Evolutionary conservation across 2,113 vertebrate species (phyloP).

Genomic region (Ellobius talpinus): DNA sequence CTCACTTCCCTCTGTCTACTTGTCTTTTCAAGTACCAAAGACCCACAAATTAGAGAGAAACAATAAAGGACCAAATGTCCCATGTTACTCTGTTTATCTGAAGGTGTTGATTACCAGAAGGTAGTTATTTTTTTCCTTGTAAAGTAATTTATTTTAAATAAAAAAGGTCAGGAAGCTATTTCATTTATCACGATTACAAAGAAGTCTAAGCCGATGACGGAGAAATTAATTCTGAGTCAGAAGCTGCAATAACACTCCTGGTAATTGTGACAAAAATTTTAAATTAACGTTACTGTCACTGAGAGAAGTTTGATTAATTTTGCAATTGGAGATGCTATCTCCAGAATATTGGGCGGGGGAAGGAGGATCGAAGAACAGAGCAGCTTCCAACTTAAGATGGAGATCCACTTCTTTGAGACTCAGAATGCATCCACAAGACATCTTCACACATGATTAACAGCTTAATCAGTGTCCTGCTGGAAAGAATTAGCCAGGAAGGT

Average conservation of each 20-base stretch:
- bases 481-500: conserved; percentile 88
- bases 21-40: conserved; percentile 65
- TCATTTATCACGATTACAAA: conserved; percentile 90
- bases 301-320: conserved; percentile 92
- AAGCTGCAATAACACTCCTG: conserved; percentile 89
- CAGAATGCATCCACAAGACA: conserved; percentile 87
- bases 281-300: conserved; percentile 91
- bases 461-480: conserved; percentile 88
- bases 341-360: conserved; percentile 81
- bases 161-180: conserved; percentile 86
- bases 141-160: conserved; percentile 85
- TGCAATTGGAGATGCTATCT: conserved; percentile 88
- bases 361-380: conserved; percentile 85
- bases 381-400: conserved; percentile 89
- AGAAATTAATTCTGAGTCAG: conserved; percentile 92
- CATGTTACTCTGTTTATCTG: conserved; percentile 82
- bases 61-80: conserved; percentile 72
- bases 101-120: conserved; percentile 84
- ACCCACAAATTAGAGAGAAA: conserved; percentile 51
- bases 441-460: conserved; percentile 94
- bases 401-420: conserved; percentile 87
- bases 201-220: conserved; percentile 84
- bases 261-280: conserved; percentile 92
- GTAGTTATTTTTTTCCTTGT: conserved; percentile 83
- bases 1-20: conserved; percentile 22